phyloP scores from a whole-genome alignment of 2,888 invertebrate genomes.

The Cryptophagus acutangulus region DNA sequence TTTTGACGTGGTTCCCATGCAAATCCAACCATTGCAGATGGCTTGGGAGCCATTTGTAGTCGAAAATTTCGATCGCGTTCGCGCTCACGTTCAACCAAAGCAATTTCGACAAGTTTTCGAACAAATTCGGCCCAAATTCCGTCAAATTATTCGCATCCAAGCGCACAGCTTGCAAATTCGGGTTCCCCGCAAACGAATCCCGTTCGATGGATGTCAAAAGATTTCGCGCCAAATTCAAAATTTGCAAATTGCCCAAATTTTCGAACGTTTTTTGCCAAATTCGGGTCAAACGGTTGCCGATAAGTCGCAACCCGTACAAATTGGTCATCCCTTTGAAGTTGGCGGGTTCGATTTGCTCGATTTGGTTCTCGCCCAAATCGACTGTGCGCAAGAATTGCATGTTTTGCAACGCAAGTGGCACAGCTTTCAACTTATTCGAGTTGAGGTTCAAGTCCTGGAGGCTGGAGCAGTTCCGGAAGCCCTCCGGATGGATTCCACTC shows the following conservation, averaged over 20 bases:
- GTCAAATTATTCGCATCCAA: constrained; percentile 80
- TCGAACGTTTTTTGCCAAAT: constrained; percentile 75
- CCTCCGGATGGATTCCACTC: constrained; percentile 78
- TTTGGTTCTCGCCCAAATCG: constrained; percentile 87
- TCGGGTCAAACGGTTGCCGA: constrained; percentile 81
- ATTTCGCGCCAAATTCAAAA: constrained; percentile 84
- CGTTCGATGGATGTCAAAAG: constrained; percentile 72
- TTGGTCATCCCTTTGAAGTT: constrained; percentile 80
- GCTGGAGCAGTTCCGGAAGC: constrained; percentile 85
- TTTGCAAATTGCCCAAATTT: constrained; percentile 75
- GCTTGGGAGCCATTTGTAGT: constrained; percentile 77
- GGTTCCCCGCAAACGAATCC: constrained; percentile 74
- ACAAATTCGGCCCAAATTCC: constrained; percentile 78
- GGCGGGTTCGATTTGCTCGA: constrained; percentile 73
- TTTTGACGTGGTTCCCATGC: constrained; percentile 78
- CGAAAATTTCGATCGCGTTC: constrained; percentile 84
- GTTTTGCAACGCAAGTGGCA: constrained; percentile 77
- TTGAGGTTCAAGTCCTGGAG: constrained; percentile 87
- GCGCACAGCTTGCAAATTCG: constrained; percentile 77
- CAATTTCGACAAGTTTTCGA: constrained; percentile 75
- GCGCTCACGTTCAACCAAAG: constrained; percentile 89
- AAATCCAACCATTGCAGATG: constrained; percentile 85
- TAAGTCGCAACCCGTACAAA: constrained; percentile 80
- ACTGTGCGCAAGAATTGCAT: constrained; percentile 82
- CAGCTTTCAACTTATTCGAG: constrained; percentile 74